Base-by-base conservation (phyloP, 1,140 invertebrate species). In the Hylyphantes graminicola region DNA sequence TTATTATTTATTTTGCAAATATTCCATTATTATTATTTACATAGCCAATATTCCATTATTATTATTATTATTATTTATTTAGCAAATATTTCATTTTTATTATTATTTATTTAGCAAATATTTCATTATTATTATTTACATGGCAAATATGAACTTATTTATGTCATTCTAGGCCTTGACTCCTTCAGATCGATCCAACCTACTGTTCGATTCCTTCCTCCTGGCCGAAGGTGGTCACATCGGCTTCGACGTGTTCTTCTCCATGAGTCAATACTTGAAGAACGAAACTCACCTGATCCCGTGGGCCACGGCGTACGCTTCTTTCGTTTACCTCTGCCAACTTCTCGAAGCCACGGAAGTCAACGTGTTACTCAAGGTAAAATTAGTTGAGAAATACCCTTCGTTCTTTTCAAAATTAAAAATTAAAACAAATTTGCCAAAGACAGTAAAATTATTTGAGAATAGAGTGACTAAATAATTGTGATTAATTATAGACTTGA, bases 281-380 rank as follows among this genome's bases (percentile, higher is more conserved):
- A 86, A 88, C 48, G 91, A 92, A 86, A 78, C 65, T 4, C 87
- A 90, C 68, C 89, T 90, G 85, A 85, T 91, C 8, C 90, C 91
- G 1, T 92, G 91, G 91, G 68, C 67, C 19, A 89, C 89, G 10
- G 90, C 89, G 0, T 87, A 87, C 53, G 82, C 70, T n/a, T 87
- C 87, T 13, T 83, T 92, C 9, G 87, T 86, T 7, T 86, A 89
- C 21, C 90, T 97, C 0, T 90, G 91, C 8, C 89, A 88, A 9
- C 90, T 93, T 85, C 89, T 96, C 0, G 89, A 90, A 9, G 92
- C 91, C 10, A 93, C 94, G 0, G 84, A 90, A 19, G 89, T 91
- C 0, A 92, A 92, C 87, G 89, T 91, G 1, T 87, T 92, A 79
- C 93, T 93, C 85, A 92, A 92, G 89, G 94, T 93, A 89, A 89